Evolutionary conservation across 2,888 invertebrate species (phyloP).

Genomic region (Leptinotarsa haldemani): DNA sequence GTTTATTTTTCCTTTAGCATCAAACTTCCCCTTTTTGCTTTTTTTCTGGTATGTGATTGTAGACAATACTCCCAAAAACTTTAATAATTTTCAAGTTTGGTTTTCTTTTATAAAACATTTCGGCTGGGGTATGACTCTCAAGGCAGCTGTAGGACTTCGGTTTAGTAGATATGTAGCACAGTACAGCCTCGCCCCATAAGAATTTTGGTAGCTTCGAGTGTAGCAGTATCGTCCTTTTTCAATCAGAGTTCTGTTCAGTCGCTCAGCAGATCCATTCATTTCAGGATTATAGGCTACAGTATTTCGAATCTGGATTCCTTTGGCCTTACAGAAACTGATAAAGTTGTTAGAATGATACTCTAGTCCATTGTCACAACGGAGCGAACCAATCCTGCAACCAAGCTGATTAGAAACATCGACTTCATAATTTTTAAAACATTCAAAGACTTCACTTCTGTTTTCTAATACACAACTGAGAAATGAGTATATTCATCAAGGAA

Average conservation of each 20-base stretch:
- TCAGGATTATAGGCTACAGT: background rate
- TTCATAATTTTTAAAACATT: slow-evolving; percentile 17
- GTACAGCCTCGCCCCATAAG: background rate
- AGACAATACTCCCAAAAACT: background rate
- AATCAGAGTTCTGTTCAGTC: too few relatives aligned
- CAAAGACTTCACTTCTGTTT: slow-evolving; percentile 8
- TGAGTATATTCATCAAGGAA: slow-evolving; percentile 12
- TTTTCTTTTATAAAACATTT: slow-evolving; percentile 14
- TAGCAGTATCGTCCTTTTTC: background rate
- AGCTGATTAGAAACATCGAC: background rate
- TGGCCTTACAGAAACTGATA: slow-evolving; percentile 4
- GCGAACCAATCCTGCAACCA: slow-evolving; percentile 8
- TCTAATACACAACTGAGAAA: slow-evolving; percentile 2
- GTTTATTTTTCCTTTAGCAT: slow-evolving; percentile 7
- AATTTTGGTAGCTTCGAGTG: background rate
- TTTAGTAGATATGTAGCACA: background rate
- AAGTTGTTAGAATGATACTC: slow-evolving; percentile 5
- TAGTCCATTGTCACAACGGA: slow-evolving; percentile 3
- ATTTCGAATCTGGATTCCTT: background rate
- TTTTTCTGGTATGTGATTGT: slow-evolving; percentile 14
- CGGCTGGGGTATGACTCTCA: slow-evolving; percentile 9
- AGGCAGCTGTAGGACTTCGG: background rate
- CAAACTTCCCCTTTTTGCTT: slow-evolving; percentile 18
- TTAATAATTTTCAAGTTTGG: background rate
- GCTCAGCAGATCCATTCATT: background rate